Evolutionary conservation across 2,113 vertebrate species (phyloP).

Genomic region (Gyps fulvus): DNA sequence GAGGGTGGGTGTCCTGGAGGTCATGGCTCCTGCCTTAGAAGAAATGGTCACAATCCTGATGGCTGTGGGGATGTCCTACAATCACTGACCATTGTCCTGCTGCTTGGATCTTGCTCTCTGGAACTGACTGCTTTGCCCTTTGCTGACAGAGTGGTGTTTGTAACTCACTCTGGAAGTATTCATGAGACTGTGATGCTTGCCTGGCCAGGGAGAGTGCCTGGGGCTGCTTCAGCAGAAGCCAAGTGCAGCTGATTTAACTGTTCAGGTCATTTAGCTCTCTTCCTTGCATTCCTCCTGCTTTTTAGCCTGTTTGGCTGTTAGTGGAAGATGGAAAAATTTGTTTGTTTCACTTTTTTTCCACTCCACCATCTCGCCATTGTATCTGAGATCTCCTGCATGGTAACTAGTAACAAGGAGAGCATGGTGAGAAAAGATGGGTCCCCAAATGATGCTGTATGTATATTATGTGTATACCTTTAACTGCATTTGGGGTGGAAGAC

Average conservation of each 20-base stretch:
- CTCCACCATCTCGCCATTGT: too few species aligned
- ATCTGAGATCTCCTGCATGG: not conserved
- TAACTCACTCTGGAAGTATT: not conserved
- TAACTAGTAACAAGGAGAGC: not conserved
- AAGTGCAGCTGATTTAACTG: not conserved
- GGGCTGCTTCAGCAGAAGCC: not conserved
- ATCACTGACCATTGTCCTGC: not conserved
- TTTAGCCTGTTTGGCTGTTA: not conserved
- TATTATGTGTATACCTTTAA: not conserved
- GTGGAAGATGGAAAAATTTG: not conserved
- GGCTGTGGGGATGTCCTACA: not conserved
- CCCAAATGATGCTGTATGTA: not conserved
- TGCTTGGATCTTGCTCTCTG: not conserved
- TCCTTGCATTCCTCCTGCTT: not conserved
- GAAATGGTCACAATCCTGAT: not conserved
- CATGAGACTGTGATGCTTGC: not conserved
- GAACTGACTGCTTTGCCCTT: not conserved
- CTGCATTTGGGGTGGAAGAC: not conserved
- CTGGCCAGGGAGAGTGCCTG: not conserved
- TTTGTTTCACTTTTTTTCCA: too few species aligned
- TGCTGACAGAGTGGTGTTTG: too few species aligned
- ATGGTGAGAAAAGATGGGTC: not conserved
- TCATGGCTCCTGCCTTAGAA: not conserved
- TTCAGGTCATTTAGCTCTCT: not conserved
- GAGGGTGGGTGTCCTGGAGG: not conserved